A percentile compares a stretch with the other conserved stretches of the same genome.
phyloP scores from a whole-genome alignment of 2,888 invertebrate species.

The Eilema griseolum region DNA sequence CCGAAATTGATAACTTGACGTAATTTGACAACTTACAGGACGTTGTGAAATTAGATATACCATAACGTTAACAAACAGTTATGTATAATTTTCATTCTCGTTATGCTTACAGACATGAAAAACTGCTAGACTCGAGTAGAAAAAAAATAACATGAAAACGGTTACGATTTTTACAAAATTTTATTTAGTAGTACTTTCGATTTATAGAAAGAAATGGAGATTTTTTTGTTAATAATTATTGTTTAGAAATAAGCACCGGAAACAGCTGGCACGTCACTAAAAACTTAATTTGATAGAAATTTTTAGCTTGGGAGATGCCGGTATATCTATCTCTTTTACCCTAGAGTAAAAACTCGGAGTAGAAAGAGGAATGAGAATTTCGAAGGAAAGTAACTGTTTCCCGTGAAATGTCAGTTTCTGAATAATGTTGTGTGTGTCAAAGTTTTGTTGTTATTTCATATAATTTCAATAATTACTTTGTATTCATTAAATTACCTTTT shows the following conservation, averaged over 20 bases:
- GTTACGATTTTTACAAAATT: too few species aligned
- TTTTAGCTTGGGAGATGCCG: constrained; percentile 53
- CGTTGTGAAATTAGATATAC: constrained; percentile 37
- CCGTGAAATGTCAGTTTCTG: constrained; percentile 70
- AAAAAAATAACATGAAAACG: neutral
- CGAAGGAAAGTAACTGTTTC: constrained; percentile 55
- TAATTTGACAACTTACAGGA: constrained; percentile 52
- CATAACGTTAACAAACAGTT: neutral
- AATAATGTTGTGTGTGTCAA: constrained; percentile 76
- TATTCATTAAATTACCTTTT: constrained; percentile 57
- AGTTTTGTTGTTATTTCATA: constrained; percentile 83
- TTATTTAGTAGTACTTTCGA: too few species aligned
- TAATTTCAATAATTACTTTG: constrained; percentile 66
- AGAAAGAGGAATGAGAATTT: constrained; percentile 39
- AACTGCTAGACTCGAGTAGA: neutral
- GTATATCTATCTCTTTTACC: constrained; percentile 56
- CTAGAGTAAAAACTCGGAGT: constrained; percentile 25
- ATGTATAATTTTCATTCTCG: constrained; percentile 6
- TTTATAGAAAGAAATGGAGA: too few species aligned
- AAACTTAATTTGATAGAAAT: constrained; percentile 33
- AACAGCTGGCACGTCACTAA: constrained; percentile 65
- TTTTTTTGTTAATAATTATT: neutral
- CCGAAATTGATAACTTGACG: constrained; percentile 61
- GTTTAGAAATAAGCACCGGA: constrained; percentile 40
- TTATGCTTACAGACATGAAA: neutral